Evolutionary conservation across 2,888 invertebrate species (phyloP).

Genomic region (Cordilura impudica): DNA sequence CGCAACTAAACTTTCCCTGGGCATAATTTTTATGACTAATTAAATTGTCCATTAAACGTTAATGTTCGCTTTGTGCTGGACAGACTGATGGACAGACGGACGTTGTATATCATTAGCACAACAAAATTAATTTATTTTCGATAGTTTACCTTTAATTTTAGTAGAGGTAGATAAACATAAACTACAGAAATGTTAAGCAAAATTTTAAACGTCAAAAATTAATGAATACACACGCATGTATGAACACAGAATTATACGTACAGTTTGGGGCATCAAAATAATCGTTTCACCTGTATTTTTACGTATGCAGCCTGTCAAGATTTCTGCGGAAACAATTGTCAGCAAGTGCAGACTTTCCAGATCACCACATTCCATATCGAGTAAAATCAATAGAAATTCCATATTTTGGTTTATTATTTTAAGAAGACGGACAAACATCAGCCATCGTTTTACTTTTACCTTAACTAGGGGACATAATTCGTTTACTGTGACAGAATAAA

Average conservation of each 20-base stretch:
- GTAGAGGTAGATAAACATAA: neutral
- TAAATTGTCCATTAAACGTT: constrained; percentile 56
- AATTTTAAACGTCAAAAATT: neutral
- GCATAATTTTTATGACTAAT: constrained; percentile 50
- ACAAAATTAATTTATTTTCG: neutral
- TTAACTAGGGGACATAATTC: too few relatives aligned
- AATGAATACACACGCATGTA: neutral
- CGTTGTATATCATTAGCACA: constrained; percentile 4
- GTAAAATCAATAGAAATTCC: too few relatives aligned
- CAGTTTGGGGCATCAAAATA: neutral
- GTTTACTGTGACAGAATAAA: too few relatives aligned
- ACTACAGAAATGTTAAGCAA: neutral
- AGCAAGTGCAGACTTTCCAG: too few relatives aligned
- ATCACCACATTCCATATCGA: too few relatives aligned
- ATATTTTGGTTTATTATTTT: too few relatives aligned
- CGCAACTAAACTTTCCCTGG: constrained; percentile 1
- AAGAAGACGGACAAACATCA: too few relatives aligned
- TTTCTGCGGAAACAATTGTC: too few relatives aligned
- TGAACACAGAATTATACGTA: neutral
- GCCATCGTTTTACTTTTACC: too few relatives aligned
- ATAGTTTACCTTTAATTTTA: neutral
- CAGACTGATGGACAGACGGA: neutral
- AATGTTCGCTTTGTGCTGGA: constrained; percentile 34
- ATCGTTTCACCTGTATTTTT: too few relatives aligned
- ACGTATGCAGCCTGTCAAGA: too few relatives aligned